Evolutionary conservation across 2,888 invertebrate species (phyloP), one percentile per base, ranked within the genome.

Genomic region (Pseudococcus viburni): DNA sequence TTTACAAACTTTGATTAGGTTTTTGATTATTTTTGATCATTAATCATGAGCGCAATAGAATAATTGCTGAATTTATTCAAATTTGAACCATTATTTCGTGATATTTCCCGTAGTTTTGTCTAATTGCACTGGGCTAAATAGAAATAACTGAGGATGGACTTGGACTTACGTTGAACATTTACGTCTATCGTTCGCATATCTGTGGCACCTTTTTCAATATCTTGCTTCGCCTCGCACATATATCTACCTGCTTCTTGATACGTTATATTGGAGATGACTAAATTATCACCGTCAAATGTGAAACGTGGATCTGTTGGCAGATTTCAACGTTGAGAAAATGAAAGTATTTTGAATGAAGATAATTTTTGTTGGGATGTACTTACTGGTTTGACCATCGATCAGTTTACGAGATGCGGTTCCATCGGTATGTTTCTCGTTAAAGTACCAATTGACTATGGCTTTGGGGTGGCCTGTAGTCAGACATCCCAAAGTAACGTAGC

Each of bases 191-290:
- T 19, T 51, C 73, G 19, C 12, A 19, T 39, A 12, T 8, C 68
- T 7, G 86, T 86, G 22, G 0, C 6, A n/a, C 86, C 86, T 39
- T 48, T 68, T 19, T 48, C 68, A 12, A 46, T 73, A 26, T 64
- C 19, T 48, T 86, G 86, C 42, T 46, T 68, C n/a, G 73, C 86
- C n/a, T 17, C 22, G 73, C 88, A 88, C 26, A 59, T 64, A n/a
- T 88, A 88, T 83, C 48, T 83, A 26, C 88, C 88, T 51, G 55
- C 59, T 33, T 88, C 80, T n/a, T 33, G 0, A 12, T 59, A 80
- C 2, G 88, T 51, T 11, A 55, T 42, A 59, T 88, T 88, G 7
- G 6, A 55, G 17, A 88, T 83, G 5, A 59, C 26, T 51, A 88
- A 19, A 17, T 51, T 68, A 80, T 80, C 64, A 33, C 39, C 55